Base-by-base conservation (phyloP, 1,140 invertebrate species). In the Calephelis virginiensis region DNA sequence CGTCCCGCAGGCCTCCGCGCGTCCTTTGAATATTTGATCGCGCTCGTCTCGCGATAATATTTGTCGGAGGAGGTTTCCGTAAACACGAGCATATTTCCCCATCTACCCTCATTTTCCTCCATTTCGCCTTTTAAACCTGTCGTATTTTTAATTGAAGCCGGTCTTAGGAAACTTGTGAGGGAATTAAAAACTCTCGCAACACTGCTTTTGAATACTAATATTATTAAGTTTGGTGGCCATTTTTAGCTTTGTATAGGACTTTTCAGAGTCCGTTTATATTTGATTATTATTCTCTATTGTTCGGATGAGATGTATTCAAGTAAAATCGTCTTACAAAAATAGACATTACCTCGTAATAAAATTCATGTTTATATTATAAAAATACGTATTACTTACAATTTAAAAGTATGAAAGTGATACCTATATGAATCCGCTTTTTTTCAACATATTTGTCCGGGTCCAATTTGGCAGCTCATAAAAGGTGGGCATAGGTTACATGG, bases 21-120 rank as follows among this genome's bases (percentile, higher is more conserved):
- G 83, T 83, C 79, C 84, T 75, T 82, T 91, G 90, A 90, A 92
- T 91, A 91, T 91, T 89, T 88, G 86, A 90, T 90, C 86, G 86
- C 81, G 84, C 84, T 81, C 85, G 83, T 83, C 85, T 88, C 83
- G 86, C 86, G 87, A 90, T 89, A 89, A 89, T 90, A 91, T 90
- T 89, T 88, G 84, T 82, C 82, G 75, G 82, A 83, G 85, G 80
- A 89, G 86, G 76, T 87, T 91, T 88, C 81, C 86, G 81, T 89
- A 89, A 91, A 90, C 88, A 89, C 80, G 80, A 80, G 71, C 81
- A 83, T 86, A 81, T 82, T 88, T 85, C 80, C 82, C 84, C 80
- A 80, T 81, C 82, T 80, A 74, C 73, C 80, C 76, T 81, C 80
- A 81, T 82, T 87, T 85, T 85, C 77, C 76, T 85, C 81, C 75